Base-by-base conservation (phyloP, 2,888 invertebrate species). In the Ischnus inquisitorius region DNA sequence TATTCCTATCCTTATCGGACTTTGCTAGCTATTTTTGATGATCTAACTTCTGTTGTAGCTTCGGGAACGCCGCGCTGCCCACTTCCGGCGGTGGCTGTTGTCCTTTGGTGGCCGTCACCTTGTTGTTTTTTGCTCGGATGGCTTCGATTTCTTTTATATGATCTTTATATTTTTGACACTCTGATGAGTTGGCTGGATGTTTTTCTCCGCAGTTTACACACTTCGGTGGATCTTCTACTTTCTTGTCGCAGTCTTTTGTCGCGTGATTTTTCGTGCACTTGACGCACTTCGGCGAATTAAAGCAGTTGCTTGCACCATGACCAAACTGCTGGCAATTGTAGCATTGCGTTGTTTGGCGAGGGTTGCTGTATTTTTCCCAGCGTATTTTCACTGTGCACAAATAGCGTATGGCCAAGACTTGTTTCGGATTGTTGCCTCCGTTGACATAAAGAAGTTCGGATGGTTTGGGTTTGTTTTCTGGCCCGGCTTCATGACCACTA, bases 291-390 rank as follows among this genome's bases (percentile, higher is more conserved):
- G 80, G 74, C 10, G 16, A 14, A 5, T 68, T 67, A 6, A 34
- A n/a, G 22, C 80, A 80, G 48, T 34, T 46, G 10, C n/a, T 28
- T 25, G 46, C n/a, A 6, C 80, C 79, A 14, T 77, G 81, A 3
- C 48, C 72, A 46, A 85, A 86, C 1, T 25, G 39, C 41, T 86
- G 84, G 72, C 86, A 86, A 3, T 82, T 65, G 12, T 77, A 83
- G 12, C 86, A 86, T 34, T 86, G 85, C 0, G 85, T 75, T 3
- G 79, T 54, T 34, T 60, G 51, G n/a, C 68, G 60, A 0, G 76
- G 68, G 22, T 83, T 86, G 68, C 43, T 77, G 64, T 85, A 86
- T 19, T 79, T 79, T 19, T 86, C 83, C 86, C 84, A 79, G 2
- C n/a, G 67, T 0, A 86, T 67, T 62, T 67, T 79, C 3, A 72